Evolutionary conservation across 1,140 invertebrate species (phyloP).

Genomic region (Sogatella furcifera): DNA sequence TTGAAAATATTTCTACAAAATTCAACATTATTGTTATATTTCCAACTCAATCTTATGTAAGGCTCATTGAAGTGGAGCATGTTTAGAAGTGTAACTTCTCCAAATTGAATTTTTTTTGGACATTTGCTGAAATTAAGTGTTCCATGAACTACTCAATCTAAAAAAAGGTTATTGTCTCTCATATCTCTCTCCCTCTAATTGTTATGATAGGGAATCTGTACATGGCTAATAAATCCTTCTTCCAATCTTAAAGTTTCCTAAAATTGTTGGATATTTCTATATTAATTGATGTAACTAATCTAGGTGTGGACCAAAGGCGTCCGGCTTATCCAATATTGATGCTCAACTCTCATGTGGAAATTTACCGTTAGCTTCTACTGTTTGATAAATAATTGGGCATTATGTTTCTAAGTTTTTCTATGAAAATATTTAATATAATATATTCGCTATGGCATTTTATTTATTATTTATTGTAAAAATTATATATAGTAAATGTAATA

Average conservation of each 20-base stretch:
- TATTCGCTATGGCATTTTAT: constrained; percentile 1
- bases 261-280: background rate
- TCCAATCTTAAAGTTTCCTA: background rate
- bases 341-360: background rate
- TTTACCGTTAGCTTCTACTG: background rate
- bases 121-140: too few relatives aligned
- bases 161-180: too few relatives aligned
- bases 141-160: too few relatives aligned
- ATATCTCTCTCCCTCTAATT: too few relatives aligned
- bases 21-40: too few relatives aligned
- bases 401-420: background rate
- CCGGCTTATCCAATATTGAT: background rate
- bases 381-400: background rate
- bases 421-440: background rate
- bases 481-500: background rate
- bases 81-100: too few relatives aligned
- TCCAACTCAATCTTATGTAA: too few relatives aligned
- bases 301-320: background rate
- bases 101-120: too few relatives aligned
- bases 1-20: too few relatives aligned
- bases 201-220: too few relatives aligned
- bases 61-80: too few relatives aligned
- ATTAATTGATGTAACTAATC: background rate
- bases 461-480: constrained; percentile 1
- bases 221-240: too few relatives aligned